Conservation (phyloP, 2,888 invertebrate species). For the Amphiduros pacificus region DNA sequence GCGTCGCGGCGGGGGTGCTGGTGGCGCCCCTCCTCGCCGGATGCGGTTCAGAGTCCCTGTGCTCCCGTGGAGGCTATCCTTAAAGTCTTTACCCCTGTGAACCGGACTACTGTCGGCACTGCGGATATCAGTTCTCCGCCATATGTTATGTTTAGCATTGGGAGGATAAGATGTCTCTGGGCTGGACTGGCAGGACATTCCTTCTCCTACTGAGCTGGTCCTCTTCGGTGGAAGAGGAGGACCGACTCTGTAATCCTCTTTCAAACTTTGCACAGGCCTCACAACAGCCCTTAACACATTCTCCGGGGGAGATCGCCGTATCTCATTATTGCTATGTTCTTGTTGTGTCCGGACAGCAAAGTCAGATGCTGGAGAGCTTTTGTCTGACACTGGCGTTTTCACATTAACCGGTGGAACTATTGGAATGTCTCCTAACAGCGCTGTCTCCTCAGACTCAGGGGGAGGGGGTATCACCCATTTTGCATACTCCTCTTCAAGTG, state of each 20-base stretch:
- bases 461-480: constrained; percentile 49
- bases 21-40: constrained; percentile 10
- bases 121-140: constrained; percentile 7
- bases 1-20: constrained; percentile 19
- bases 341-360: background rate
- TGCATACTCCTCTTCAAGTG: constrained; percentile 40
- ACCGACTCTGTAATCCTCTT: background rate
- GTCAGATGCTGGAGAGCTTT: background rate
- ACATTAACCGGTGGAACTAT: constrained; percentile 41
- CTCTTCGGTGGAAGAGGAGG: too few species aligned
- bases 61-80: constrained; percentile 6
- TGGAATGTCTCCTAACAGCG: constrained; percentile 34
- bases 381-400: constrained; percentile 9
- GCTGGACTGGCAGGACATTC: background rate
- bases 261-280: background rate
- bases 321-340: background rate
- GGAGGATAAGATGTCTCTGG: background rate
- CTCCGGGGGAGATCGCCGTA: background rate
- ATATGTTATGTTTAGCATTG: background rate
- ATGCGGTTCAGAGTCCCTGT: constrained; percentile 11
- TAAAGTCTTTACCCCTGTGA: constrained; percentile 15
- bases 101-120: constrained; percentile 24
- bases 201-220: background rate
- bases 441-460: constrained; percentile 33
- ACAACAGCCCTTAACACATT: background rate